Evolutionary conservation across 2,888 invertebrate genomes (phyloP), one percentile per base, ranked within the genome.

Genomic region (Gastrophysa polygoni): DNA sequence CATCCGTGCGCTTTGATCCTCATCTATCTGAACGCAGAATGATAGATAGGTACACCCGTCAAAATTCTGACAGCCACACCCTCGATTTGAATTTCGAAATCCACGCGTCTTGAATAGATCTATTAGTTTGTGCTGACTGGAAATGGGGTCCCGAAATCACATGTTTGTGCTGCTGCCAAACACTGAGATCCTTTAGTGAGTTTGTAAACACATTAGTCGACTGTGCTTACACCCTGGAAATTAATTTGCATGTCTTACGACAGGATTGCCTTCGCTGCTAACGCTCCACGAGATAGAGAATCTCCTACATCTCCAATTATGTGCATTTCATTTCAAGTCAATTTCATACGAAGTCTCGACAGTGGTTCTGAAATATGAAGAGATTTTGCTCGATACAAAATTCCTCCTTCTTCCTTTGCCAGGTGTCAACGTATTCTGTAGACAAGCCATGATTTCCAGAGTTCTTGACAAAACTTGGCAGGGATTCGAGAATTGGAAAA

Each of bases 121-220:
- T 63, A 61, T 57, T 59, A 62, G 64, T 62, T 66, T 67, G 38
- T 71, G 71, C 71, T 70, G 70, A 69, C 68, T 68, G 11, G 50
- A 52, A 70, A 63, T 57, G 57, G 63, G 66, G 66, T 66, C 68
- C 63, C 70, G 68, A 69, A 70, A 60, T 72, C 63, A 67, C 70
- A 58, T 69, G 70, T 71, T 71, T 70, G 61, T 67, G 59, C 64
- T 66, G 68, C 67, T 64, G 68, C 57, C 67, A 66, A 67, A 70
- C 61, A 64, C 61, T 63, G 67, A 70, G 70, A 71, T 70, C 70
- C 68, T 67, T 62, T 61, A 49, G 59, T 65, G 63, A 68, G 64
- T 70, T 66, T 65, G 68, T 68, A 71, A 71, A 71, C 70, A 70
- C 71, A 71, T 71, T 71, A 71, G 66, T 67, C 51, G 64, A 69